Conservation (phyloP, 2,113 vertebrate species). For the Lipophrys pholis region DNA sequence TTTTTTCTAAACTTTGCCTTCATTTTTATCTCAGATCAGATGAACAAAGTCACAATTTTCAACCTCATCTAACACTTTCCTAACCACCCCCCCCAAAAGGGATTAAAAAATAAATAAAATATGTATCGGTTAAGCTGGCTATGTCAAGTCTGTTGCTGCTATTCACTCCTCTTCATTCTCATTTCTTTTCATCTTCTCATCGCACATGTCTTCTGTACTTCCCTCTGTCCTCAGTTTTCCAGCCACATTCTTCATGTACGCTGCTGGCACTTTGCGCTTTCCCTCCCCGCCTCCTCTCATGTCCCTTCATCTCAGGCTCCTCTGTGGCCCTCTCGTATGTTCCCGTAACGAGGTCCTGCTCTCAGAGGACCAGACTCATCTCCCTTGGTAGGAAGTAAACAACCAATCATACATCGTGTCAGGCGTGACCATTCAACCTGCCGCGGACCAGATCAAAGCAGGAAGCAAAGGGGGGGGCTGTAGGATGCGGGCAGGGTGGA, state of each 20-base stretch:
- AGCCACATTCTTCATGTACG: constrained; percentile 10
- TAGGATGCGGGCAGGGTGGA: too few relatives aligned
- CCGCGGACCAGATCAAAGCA: constrained; percentile 66
- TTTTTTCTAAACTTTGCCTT: constrained; percentile 6
- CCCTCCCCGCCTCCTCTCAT: constrained; percentile 12
- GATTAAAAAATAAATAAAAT: not conserved
- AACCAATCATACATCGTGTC: constrained; percentile 58
- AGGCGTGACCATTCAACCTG: constrained; percentile 53
- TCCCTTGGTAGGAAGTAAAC: constrained; percentile 52
- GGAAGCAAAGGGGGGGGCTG: constrained; percentile 26
- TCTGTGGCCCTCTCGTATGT: constrained; percentile 31
- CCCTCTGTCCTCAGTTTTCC: not conserved
- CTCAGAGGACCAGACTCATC: constrained; percentile 36
- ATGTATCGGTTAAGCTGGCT: not conserved
- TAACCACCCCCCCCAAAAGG: not conserved
- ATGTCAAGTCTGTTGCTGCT: constrained; percentile 4
- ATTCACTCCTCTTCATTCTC: constrained; percentile 7
- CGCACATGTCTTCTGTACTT: constrained; percentile 6
- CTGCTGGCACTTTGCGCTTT: constrained; percentile 41
- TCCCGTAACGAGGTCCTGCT: constrained; percentile 58
- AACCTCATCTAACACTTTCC: constrained; percentile 36
- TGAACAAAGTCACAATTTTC: constrained; percentile 41
- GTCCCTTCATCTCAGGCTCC: constrained; percentile 47
- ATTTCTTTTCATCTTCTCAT: constrained; percentile 45
- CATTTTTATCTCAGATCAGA: constrained; percentile 64